Evolutionary conservation across 2,888 invertebrate species (phyloP).

Genomic region (Macropis europaea): DNA sequence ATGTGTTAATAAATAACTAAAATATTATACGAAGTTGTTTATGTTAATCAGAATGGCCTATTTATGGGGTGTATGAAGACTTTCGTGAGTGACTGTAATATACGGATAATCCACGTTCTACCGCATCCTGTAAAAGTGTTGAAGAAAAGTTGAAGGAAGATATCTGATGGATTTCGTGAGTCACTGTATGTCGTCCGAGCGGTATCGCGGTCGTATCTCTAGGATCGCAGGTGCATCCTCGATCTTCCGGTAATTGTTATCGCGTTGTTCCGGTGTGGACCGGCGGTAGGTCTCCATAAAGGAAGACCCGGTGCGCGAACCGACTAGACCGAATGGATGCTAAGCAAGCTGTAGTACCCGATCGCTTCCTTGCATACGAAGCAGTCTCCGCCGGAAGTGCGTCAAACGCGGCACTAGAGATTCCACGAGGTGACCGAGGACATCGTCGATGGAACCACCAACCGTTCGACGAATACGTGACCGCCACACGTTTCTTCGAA

Average conservation of each 20-base stretch:
- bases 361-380: conserved; percentile 79
- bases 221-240: conserved; percentile 44
- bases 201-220: background rate
- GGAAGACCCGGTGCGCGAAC: conserved; percentile 55
- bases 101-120: too few relatives aligned
- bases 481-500: too few relatives aligned
- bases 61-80: too few relatives aligned
- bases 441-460: conserved; percentile 18
- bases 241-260: conserved; percentile 53
- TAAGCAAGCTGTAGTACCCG: conserved; percentile 79
- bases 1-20: too few relatives aligned
- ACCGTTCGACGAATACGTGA: conserved; percentile 28
- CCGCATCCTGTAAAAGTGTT: too few relatives aligned
- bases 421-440: conserved; percentile 61
- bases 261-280: conserved; percentile 59
- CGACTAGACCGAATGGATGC: conserved; percentile 75
- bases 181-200: background rate
- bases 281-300: conserved; percentile 65
- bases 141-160: too few relatives aligned
- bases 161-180: too few relatives aligned
- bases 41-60: too few relatives aligned
- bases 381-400: conserved; percentile 75
- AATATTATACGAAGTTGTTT: too few relatives aligned
- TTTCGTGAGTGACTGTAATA: too few relatives aligned
- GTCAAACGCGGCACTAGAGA: conserved; percentile 70